Base-by-base conservation (phyloP, 2,113 vertebrate genomes). In the Tapirus terrestris region DNA sequence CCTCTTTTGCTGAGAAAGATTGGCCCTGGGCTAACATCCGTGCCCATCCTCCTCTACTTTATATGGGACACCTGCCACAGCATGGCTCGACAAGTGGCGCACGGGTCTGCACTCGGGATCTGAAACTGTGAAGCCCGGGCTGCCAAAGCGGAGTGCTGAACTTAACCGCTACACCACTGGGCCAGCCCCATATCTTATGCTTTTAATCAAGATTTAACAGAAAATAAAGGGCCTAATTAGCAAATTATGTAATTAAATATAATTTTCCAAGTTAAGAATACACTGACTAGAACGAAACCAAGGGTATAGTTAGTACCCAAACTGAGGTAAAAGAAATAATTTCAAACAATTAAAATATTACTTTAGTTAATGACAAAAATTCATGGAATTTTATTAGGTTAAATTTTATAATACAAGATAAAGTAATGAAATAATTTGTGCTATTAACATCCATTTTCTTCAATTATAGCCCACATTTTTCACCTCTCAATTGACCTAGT, bases 211-310 rank as follows among this genome's bases (percentile, higher is more conserved):
- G 20, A 92, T 65, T 92, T 76, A 88, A 82, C 51, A 76, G 36
- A 91, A 94, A 97, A 91, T 77, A 87, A 73, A 31, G 4, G 5
- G 17, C 25, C 21, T 70, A 73, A 33, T 43, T 65, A 76, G n/a
- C 10, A 92, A 88, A 94, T 85, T 94, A n/a, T 33, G 12, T 68
- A 67, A 96, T 92, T 95, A 79, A 95, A 67, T 61, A 53, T 48
- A 95, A 81, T 61, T 95, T 98, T 92, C 77, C 23, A 89, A 97
- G 48, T 79, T 80, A 96, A 92, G 8, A 36, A 58, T 43, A 90
- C 67, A 60, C 13, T 93, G 56, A 39, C 23, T 92, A 79, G 25
- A 97, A 95, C 91, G 16, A 95, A 90, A 88, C 16, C 36, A 96
- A 94, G 67, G 7, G 6, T 60, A 86, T 8, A 96, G 4, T n/a